These are phyloP conservation scores for Drosophila buzzatii DNA, from an alignment of 2,888 invertebrate genomes.

Conservation along the genomic window DNA sequence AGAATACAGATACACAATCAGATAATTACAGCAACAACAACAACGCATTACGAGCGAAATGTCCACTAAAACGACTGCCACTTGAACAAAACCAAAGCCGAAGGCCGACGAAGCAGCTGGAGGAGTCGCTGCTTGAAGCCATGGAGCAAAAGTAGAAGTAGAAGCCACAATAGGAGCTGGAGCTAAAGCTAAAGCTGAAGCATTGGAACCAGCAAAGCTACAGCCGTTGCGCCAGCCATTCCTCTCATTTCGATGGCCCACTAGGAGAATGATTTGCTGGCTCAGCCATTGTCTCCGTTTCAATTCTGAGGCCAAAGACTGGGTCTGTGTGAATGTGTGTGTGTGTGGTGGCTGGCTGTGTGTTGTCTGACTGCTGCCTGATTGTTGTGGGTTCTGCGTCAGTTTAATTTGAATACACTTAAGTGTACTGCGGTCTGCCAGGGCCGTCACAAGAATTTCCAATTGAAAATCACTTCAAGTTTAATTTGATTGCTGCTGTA, in stretches of 20 bases:
- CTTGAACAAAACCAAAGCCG: conserved; percentile 38
- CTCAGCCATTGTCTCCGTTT: conserved; percentile 48
- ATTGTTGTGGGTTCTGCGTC: conserved; percentile 73
- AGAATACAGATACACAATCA: conserved; percentile 66
- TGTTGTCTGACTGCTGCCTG: conserved; percentile 49
- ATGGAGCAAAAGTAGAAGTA: not conserved
- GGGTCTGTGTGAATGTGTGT: conserved; percentile 8
- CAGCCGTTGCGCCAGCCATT: conserved; percentile 7
- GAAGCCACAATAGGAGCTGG: not conserved
- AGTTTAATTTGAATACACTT: conserved; percentile 80
- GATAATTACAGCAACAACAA: conserved; percentile 64
- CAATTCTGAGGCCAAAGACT: conserved; percentile 32
- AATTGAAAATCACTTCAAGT: conserved; percentile 81
- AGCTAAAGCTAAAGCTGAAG: not conserved
- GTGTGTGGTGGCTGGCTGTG: conserved; percentile 19
- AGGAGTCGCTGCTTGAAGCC: not conserved
- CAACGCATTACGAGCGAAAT: conserved; percentile 72
- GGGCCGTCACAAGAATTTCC: conserved; percentile 74
- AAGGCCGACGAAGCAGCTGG: conserved; percentile 14
- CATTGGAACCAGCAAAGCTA: not conserved
- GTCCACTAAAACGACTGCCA: conserved; percentile 69
- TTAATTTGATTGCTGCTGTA: conserved; percentile 76
- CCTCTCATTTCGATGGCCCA: conserved; percentile 27
- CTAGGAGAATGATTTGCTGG: conserved; percentile 35
- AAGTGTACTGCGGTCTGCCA: conserved; percentile 78